phyloP scores from a whole-genome alignment of 2,888 invertebrate genomes.

The Tetropium fuscum region DNA sequence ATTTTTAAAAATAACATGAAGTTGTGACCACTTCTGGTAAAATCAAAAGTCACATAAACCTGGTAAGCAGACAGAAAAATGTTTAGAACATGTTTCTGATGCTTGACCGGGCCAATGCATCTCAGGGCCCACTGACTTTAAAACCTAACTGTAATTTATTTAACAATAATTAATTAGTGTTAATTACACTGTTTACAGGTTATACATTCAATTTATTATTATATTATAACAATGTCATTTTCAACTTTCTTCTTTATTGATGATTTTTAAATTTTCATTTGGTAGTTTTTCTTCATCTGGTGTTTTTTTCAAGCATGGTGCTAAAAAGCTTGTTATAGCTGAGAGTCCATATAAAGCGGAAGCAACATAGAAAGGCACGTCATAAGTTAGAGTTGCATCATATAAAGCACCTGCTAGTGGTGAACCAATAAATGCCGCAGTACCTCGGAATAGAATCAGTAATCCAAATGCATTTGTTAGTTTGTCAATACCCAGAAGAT shows the following conservation, averaged over 20 bases:
- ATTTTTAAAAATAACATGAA: too few relatives aligned
- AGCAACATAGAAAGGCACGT: conserved; percentile 93
- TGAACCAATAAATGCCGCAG: conserved; percentile 89
- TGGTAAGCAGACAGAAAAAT: too few relatives aligned
- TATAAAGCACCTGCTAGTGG: conserved; percentile 91
- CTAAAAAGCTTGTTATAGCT: conserved; percentile 74
- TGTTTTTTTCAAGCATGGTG: neutral
- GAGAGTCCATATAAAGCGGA: conserved; percentile 88
- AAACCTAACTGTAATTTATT: too few relatives aligned
- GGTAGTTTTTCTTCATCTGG: neutral
- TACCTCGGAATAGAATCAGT: conserved; percentile 94
- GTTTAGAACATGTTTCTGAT: too few relatives aligned
- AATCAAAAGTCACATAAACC: too few relatives aligned
- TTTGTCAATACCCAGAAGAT: conserved; percentile 94
- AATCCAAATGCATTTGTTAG: conserved; percentile 98
- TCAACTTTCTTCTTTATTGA: conserved; percentile 3
- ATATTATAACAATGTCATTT: neutral
- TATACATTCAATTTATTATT: too few relatives aligned
- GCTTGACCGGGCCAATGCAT: too few relatives aligned
- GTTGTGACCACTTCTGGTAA: too few relatives aligned
- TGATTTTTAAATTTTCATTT: conserved; percentile 2
- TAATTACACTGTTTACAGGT: too few relatives aligned
- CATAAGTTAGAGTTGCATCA: conserved; percentile 87
- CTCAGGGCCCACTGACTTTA: too few relatives aligned
- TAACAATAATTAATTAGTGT: too few relatives aligned